Evolutionary conservation across 2,797 vertebrate genomes (phyloP).

Genomic region (Myotis pilosus): DNA sequence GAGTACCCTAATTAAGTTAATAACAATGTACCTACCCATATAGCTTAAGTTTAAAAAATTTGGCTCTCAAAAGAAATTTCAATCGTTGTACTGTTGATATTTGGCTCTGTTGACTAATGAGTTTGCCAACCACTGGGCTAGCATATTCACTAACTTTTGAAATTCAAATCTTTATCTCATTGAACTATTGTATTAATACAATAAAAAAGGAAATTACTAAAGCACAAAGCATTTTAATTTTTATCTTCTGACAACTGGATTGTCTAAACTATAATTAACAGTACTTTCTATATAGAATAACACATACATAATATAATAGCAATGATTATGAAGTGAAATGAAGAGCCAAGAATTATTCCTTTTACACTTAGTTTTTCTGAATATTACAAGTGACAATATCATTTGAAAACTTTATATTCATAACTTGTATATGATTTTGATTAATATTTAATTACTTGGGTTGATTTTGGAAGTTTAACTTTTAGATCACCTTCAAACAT

Average conservation of each 20-base stretch:
- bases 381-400: not conserved
- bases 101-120: too few species aligned
- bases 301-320: not conserved
- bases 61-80: too few species aligned
- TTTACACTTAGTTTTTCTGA: constrained; percentile 10
- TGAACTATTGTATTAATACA: not conserved
- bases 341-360: not conserved
- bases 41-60: too few species aligned
- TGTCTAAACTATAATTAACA: not conserved
- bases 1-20: too few species aligned
- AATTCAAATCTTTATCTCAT: not conserved
- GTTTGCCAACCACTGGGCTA: not conserved
- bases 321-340: not conserved
- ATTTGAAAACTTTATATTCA: not conserved
- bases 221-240: not conserved
- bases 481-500: not conserved
- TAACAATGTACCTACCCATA: too few species aligned
- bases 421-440: not conserved
- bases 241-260: not conserved
- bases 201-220: not conserved
- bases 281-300: not conserved
- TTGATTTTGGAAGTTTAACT: not conserved
- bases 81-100: too few species aligned
- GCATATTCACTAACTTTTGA: constrained; percentile 9
- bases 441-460: constrained; percentile 7